Evolutionary conservation across 2,888 invertebrate genomes (phyloP).

Genomic region (Caprella mutica): DNA sequence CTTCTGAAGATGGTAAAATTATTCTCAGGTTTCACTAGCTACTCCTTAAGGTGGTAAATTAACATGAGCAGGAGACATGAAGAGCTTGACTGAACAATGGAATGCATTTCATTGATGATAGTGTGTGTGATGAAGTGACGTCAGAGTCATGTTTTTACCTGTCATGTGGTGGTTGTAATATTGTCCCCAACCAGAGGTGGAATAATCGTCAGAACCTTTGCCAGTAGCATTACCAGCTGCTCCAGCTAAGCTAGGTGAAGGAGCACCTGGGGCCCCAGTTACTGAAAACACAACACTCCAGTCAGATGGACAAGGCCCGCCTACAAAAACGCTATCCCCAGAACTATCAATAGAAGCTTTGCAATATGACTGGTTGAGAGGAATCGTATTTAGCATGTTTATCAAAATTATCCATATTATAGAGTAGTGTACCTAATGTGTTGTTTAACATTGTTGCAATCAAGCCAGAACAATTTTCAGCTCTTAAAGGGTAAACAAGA

Average conservation of each 20-base stretch:
- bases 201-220: constrained; percentile 29
- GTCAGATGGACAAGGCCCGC: constrained; percentile 21
- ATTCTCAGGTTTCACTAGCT: neutral
- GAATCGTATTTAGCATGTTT: no score
- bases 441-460: no score
- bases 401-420: no score
- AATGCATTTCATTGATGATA: no score
- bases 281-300: constrained; percentile 18
- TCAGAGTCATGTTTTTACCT: constrained; percentile 18
- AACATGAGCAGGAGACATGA: no score
- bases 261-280: constrained; percentile 30
- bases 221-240: constrained; percentile 22
- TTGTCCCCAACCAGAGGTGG: constrained; percentile 25
- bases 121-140: no score
- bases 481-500: no score
- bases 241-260: constrained; percentile 25
- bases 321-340: constrained; percentile 5
- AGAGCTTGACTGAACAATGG: no score
- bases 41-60: no score
- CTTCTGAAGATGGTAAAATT: neutral
- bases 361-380: no score
- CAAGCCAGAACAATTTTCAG: no score
- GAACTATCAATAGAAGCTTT: neutral
- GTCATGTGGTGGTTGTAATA: constrained; percentile 32
- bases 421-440: no score